Conservation (phyloP, 2,888 invertebrate species). For the Salticus scenicus region DNA sequence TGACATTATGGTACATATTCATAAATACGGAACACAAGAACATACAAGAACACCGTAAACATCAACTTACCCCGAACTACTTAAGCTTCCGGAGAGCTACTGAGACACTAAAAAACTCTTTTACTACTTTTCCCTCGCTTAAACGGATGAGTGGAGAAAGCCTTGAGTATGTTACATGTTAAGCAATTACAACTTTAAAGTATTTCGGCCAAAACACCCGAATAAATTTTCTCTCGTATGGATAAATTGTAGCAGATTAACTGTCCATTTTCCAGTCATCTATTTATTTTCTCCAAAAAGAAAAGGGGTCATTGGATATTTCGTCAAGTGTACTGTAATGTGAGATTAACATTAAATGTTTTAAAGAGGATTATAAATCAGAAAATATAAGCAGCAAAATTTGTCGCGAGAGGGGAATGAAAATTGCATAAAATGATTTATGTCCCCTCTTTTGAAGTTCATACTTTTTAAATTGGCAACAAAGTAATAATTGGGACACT, state of each 20-base stretch:
- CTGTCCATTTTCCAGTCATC: not conserved
- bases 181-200: not conserved
- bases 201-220: not conserved
- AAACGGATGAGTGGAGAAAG: not conserved
- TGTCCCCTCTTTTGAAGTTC: too few species aligned
- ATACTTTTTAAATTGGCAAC: too few species aligned
- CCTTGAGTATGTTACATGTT: not conserved
- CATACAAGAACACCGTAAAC: too few species aligned
- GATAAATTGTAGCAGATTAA: not conserved
- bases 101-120: not conserved
- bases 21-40: too few species aligned
- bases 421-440: too few species aligned
- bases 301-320: not conserved
- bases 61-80: too few species aligned
- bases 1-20: too few species aligned
- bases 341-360: too few species aligned
- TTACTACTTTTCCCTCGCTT: not conserved
- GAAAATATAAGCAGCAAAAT: too few species aligned
- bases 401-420: too few species aligned
- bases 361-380: too few species aligned
- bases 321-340: not conserved
- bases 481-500: too few species aligned
- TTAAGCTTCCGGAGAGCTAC: not conserved
- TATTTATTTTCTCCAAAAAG: not conserved
- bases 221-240: not conserved